A percentile compares a stretch with the other conserved stretches of the same genome.
Conservation (phyloP, 64 coral and sea anemone species). For the Acropora yongei region DNA sequence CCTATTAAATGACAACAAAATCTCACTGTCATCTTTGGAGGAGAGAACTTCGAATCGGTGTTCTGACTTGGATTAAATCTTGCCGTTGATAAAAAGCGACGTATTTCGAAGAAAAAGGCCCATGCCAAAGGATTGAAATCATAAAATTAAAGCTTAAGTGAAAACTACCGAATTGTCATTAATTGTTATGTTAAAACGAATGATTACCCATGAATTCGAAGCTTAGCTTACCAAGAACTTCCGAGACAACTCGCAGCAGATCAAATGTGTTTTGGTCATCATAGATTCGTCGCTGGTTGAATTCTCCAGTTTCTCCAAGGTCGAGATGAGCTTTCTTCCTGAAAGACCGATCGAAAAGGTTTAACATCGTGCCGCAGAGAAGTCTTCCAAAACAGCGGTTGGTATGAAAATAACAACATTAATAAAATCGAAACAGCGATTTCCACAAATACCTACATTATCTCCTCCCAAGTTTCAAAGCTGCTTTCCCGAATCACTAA, state of each 20-base stretch:
- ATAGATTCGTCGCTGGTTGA: conserved; percentile 94
- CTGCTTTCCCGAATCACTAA: conserved; percentile 83
- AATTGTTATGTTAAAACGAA: too few relatives aligned
- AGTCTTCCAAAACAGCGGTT: background rate
- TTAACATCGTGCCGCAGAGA: background rate
- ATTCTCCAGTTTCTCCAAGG: conserved; percentile 82
- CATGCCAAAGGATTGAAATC: too few relatives aligned
- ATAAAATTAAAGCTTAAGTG: too few relatives aligned
- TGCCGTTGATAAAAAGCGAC: too few relatives aligned
- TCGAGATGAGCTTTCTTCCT: conserved; percentile 90
- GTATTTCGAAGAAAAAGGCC: too few relatives aligned
- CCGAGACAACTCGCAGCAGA: conserved; percentile 76
- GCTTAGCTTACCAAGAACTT: conserved; percentile 73
- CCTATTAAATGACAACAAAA: too few relatives aligned
- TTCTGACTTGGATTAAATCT: too few relatives aligned
- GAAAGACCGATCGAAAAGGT: background rate
- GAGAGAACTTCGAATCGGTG: too few relatives aligned
- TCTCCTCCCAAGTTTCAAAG: conserved; percentile 85
- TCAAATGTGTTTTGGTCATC: conserved; percentile 94
- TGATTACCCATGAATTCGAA: too few relatives aligned
- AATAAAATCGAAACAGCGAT: background rate
- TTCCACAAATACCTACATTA: conserved; percentile 74
- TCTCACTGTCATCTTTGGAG: too few relatives aligned
- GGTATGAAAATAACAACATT: background rate
- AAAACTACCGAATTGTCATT: too few relatives aligned